These are phyloP conservation scores for Poeciliopsis infans DNA, from an alignment of 2,797 vertebrate genomes.

Conservation along the genomic window DNA sequence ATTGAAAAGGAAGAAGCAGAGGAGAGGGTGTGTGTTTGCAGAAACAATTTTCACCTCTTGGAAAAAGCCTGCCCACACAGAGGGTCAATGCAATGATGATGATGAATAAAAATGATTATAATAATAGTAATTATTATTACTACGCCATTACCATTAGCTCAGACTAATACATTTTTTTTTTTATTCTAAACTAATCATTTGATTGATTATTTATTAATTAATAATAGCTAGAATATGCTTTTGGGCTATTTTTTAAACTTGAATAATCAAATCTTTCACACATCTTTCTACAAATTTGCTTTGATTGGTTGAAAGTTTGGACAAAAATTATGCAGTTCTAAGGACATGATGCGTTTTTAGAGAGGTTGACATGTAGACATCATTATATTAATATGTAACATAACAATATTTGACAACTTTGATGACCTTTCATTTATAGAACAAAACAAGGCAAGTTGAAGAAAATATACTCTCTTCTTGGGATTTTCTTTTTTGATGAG, in stretches of 20 bases:
- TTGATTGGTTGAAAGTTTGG: background rate
- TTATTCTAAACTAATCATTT: background rate
- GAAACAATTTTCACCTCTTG: conserved; percentile 27
- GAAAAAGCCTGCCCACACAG: conserved; percentile 32
- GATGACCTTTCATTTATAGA: background rate
- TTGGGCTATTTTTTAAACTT: background rate
- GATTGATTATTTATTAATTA: background rate
- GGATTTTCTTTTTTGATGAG: background rate
- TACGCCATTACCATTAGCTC: background rate
- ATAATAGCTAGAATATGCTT: background rate
- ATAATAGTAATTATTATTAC: background rate
- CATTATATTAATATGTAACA: background rate
- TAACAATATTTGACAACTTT: background rate
- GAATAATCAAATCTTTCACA: conserved; percentile 14
- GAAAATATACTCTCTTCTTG: background rate
- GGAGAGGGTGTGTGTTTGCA: conserved; percentile 25
- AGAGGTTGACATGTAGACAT: background rate
- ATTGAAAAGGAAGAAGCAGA: conserved; percentile 31
- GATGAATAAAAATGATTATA: background rate
- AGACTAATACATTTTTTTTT: background rate
- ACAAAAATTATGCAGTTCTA: background rate
- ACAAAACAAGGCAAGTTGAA: background rate
- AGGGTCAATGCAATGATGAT: conserved; percentile 16
- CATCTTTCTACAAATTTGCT: background rate
- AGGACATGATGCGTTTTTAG: background rate